Evolutionary conservation across 2,113 vertebrate genomes (phyloP).

Genomic region (Myiopsitta monachus): DNA sequence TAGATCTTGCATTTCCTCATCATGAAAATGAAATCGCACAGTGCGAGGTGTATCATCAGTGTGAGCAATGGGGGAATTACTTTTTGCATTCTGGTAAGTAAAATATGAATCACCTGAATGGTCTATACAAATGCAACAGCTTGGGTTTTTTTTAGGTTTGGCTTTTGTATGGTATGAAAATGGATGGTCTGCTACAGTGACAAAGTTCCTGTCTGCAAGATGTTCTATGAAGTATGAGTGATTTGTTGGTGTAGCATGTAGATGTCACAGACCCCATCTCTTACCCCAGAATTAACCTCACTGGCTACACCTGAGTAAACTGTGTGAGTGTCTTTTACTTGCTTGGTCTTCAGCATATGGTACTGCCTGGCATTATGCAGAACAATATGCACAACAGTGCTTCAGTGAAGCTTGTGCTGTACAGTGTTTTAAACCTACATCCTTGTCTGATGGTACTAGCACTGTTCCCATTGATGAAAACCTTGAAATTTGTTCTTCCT

Average conservation of each 20-base stretch:
- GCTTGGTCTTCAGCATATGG: fast-evolving
- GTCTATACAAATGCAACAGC: neutral
- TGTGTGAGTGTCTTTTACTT: neutral
- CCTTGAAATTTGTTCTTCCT: neutral
- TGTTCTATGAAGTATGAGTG: neutral
- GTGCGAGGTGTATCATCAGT: slow-evolving; percentile 90
- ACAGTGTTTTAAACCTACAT: neutral
- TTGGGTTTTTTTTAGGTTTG: neutral
- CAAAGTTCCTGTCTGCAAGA: neutral
- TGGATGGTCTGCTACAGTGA: neutral
- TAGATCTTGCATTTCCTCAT: slow-evolving; percentile 95
- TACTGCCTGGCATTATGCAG: neutral
- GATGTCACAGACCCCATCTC: neutral
- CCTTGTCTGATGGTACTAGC: neutral
- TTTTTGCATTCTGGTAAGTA: slow-evolving; percentile 92
- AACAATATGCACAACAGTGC: neutral
- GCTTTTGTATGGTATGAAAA: neutral
- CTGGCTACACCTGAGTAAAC: neutral
- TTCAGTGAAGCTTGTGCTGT: neutral
- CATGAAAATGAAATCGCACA: slow-evolving; percentile 97
- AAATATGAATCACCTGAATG: neutral
- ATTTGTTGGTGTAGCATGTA: neutral
- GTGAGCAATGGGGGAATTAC: slow-evolving; percentile 93
- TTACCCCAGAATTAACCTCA: neutral
- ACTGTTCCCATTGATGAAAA: neutral